Base-by-base conservation (phyloP, 2,888 invertebrate genomes). In the Bruchidius siliquastri region DNA sequence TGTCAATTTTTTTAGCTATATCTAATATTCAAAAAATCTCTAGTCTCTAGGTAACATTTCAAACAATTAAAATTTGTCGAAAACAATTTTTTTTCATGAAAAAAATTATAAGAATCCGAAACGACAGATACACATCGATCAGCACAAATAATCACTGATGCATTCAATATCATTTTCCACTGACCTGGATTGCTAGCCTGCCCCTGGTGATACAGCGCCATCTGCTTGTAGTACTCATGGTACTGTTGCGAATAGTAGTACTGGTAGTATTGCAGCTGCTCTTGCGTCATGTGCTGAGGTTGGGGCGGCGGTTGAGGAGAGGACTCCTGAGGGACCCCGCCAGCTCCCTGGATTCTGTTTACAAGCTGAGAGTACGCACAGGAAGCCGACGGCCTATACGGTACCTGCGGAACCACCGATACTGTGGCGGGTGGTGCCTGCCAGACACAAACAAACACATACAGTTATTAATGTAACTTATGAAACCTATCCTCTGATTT, bases 321-420 rank as follows among this genome's bases (percentile, higher is more conserved):
- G 20, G n/a, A 13, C n/a, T 71, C 67, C 49, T 71, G 68, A 66
- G 70, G 74, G 26, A 77, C 78, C 20, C 70, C 67, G 67, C 78
- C 77, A 67, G 66, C 90, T 49, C 94, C 94, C 75, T 94, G 93
- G 82, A 97, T 95, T 86, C 94, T 93, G 81, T 93, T 94, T 69
- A 96, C 94, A 78, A 97, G 88, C 89, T 95, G 92, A 10, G 94
- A 94, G 86, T 96, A 97, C 75, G 95, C 92, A 86, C 96, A 96
- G 88, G 95, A 93, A 0, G 93, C 93, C 1, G 94, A 94, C 18
- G 95, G 95, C 83, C 93, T 93, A 87, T 94, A 95, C 74, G 91
- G 90, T 82, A 92, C 89, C 76, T 86, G 90, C 85, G 85, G 92
- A 76, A 82, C 72, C 74, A 76, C 73, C 70, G 75, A 72, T 71